Evolutionary conservation across 1,140 invertebrate genomes (phyloP).

Genomic region (Diorhabda carinulata): DNA sequence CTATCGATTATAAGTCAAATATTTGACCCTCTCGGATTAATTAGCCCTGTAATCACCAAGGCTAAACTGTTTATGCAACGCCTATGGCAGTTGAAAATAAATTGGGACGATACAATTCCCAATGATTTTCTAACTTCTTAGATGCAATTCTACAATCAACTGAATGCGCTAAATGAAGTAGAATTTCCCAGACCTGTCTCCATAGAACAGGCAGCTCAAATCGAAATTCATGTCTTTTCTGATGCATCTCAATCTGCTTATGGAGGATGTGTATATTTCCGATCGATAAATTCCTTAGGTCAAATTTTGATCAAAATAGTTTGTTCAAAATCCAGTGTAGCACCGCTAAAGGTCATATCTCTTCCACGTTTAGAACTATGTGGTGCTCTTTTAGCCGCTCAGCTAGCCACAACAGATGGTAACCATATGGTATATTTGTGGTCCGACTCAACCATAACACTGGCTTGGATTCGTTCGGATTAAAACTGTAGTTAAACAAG

Average conservation of each 20-base stretch:
- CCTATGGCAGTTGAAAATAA: conserved; percentile 36
- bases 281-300: conserved; percentile 15
- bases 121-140: conserved; percentile 20
- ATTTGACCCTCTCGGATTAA: conserved; percentile 49
- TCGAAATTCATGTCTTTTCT: conserved; percentile 38
- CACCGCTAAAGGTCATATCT: conserved; percentile 42
- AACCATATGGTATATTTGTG: neutral
- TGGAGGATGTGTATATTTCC: conserved; percentile 40
- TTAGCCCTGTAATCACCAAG: conserved; percentile 42
- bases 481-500: no score
- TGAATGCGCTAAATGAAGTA: neutral
- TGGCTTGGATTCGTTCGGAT: neutral
- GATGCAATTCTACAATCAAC: neutral
- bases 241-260: conserved; percentile 36
- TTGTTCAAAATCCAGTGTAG: conserved; percentile 35
- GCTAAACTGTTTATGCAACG: conserved; percentile 48
- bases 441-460: conserved; percentile 3
- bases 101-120: conserved; percentile 46
- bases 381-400: conserved; percentile 26
- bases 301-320: conserved; percentile 17
- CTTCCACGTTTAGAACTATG: conserved; percentile 34
- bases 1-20: conserved; percentile 41
- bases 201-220: neutral
- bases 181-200: conserved; percentile 11
- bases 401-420: neutral